phyloP scores from a whole-genome alignment of 2,113 vertebrate species.

The Urocitellus parryii region DNA sequence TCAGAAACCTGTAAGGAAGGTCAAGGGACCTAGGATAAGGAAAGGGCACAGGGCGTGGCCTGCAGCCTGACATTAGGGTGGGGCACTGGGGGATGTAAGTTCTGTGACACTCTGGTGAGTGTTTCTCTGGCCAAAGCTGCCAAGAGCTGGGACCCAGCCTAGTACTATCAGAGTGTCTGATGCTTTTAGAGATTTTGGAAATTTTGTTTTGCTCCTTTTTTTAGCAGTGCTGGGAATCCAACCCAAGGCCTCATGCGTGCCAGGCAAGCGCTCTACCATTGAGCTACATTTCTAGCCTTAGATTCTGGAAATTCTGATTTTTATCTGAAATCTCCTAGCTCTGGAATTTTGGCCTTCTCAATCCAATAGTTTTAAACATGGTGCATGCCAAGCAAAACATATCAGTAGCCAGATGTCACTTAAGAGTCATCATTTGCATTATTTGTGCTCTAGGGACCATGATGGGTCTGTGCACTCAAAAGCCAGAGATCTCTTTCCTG shows the following conservation, averaged over 20 bases:
- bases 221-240: not conserved
- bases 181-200: not conserved
- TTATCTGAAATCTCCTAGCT: not conserved
- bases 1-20: not conserved
- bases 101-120: fast-evolving
- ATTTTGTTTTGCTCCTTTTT: not conserved
- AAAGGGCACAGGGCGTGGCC: not conserved
- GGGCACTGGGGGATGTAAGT: not conserved
- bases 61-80: not conserved
- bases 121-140: not conserved
- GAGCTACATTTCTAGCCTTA: not conserved
- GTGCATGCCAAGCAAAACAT: not conserved
- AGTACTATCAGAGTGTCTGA: not conserved
- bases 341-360: not conserved
- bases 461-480: not conserved
- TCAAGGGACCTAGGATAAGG: not conserved
- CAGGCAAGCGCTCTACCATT: no score
- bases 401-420: not conserved
- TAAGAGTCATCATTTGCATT: not conserved
- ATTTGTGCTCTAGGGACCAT: not conserved
- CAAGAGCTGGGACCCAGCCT: not conserved
- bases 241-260: not conserved
- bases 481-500: not conserved
- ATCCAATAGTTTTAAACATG: slow-evolving; percentile 10
- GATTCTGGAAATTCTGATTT: not conserved